These are phyloP conservation scores for Hoplostethus mediterraneus DNA, from an alignment of 2,797 vertebrate genomes.

Conservation along the genomic window DNA sequence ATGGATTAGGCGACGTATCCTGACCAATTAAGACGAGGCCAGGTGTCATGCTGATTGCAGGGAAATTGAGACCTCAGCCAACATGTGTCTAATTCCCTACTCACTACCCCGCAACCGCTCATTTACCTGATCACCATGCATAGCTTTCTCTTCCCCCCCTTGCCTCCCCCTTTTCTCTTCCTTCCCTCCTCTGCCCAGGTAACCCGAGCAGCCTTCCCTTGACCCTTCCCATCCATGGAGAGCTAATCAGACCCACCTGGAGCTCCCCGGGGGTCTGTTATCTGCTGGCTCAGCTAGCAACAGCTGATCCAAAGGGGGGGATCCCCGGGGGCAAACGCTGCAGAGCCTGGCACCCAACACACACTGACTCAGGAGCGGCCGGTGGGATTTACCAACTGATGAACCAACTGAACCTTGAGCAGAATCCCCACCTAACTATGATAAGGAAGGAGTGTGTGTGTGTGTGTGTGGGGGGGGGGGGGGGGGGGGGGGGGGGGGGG, in stretches of 20 bases:
- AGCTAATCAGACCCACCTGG: slow-evolving; percentile 85
- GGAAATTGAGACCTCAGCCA: slow-evolving; percentile 75
- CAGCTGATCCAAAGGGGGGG: slow-evolving; percentile 71
- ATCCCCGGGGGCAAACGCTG: slow-evolving; percentile 62
- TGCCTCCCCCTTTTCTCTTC: slow-evolving; percentile 37
- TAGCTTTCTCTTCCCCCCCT: slow-evolving; percentile 44
- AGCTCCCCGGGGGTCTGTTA: slow-evolving; percentile 73
- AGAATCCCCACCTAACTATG: slow-evolving; percentile 52
- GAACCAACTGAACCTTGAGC: slow-evolving; percentile 63
- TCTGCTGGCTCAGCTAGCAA: slow-evolving; percentile 80
- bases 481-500: background rate
- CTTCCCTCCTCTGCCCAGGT: slow-evolving; percentile 53
- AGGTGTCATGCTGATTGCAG: slow-evolving; percentile 81
- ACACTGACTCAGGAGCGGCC: slow-evolving; percentile 62
- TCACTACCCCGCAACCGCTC: slow-evolving; percentile 63
- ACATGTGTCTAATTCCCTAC: slow-evolving; percentile 77
- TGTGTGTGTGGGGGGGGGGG: slow-evolving; percentile 10
- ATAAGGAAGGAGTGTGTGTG: slow-evolving; percentile 24
- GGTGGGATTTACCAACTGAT: slow-evolving; percentile 63
- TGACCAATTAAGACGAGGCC: slow-evolving; percentile 83
- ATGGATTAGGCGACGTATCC: slow-evolving; percentile 79
- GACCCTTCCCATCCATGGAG: slow-evolving; percentile 77
- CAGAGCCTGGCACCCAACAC: slow-evolving; percentile 65
- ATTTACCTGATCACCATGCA: slow-evolving; percentile 58
- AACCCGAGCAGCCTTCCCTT: slow-evolving; percentile 77